A percentile compares a stretch with the other conserved stretches of the same genome.
phyloP scores from a whole-genome alignment of 2,797 vertebrate genomes.

The Xenops minutus region DNA sequence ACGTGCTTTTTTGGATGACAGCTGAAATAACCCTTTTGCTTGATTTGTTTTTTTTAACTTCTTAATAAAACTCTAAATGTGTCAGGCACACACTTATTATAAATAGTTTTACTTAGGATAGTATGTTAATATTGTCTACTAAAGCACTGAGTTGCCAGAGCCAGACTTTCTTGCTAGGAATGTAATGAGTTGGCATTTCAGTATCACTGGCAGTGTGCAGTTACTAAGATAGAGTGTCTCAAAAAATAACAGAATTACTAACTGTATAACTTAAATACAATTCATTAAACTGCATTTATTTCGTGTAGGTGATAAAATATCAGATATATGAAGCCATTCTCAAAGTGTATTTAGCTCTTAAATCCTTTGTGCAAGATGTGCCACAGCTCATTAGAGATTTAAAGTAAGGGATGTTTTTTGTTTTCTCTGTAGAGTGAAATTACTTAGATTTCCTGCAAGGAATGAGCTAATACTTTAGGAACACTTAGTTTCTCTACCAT shows the following conservation, averaged over 20 bases:
- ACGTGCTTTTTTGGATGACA: background rate
- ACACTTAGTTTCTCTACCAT: background rate
- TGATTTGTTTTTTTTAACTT: background rate
- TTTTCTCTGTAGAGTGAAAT: conserved; percentile 19
- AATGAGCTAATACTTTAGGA: background rate
- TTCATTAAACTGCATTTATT: background rate
- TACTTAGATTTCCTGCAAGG: background rate
- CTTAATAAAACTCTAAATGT: background rate
- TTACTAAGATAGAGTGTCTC: background rate
- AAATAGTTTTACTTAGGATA: background rate
- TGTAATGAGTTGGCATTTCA: background rate
- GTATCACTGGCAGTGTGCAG: background rate
- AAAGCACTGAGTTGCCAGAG: background rate
- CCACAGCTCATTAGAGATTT: background rate
- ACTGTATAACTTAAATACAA: background rate
- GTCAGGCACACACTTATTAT: background rate
- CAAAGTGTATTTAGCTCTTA: background rate
- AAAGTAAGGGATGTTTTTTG: background rate
- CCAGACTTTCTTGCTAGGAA: background rate
- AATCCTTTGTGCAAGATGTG: background rate
- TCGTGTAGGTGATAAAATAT: background rate
- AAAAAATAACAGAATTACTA: background rate
- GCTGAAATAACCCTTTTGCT: background rate
- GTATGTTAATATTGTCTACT: background rate
- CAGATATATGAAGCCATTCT: background rate